Evolutionary conservation across 2,797 vertebrate species (phyloP).

Genomic region (Coregonus sp.): DNA sequence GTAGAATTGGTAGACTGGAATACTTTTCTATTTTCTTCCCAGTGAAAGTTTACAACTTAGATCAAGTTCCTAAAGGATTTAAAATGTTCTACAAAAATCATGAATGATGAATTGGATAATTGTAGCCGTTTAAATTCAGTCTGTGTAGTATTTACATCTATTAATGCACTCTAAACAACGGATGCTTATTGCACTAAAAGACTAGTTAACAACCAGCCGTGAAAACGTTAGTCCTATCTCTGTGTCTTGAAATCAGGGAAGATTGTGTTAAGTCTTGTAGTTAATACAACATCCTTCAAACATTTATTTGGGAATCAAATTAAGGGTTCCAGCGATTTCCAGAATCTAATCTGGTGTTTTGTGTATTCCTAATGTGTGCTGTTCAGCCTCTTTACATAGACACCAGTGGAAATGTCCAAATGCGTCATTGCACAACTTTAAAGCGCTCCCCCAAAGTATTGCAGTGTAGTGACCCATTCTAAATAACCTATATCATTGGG

Average conservation of each 20-base stretch:
- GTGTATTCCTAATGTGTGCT: constrained; percentile 78
- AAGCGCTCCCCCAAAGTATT: constrained; percentile 80
- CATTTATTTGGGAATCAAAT: constrained; percentile 76
- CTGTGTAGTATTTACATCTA: constrained; percentile 23
- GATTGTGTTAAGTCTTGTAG: constrained; percentile 78
- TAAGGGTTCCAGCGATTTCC: constrained; percentile 79
- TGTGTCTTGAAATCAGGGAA: constrained; percentile 58
- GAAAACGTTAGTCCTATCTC: constrained; percentile 52
- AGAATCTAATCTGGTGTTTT: constrained; percentile 77
- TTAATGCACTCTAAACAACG: constrained; percentile 41
- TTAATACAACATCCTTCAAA: constrained; percentile 66
- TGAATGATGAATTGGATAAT: constrained; percentile 30
- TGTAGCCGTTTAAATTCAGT: constrained; percentile 15
- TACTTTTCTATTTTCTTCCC: constrained; percentile 53
- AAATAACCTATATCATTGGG: constrained; percentile 83
- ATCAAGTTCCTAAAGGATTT: constrained; percentile 1
- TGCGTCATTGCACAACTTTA: constrained; percentile 84
- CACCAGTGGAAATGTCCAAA: constrained; percentile 78
- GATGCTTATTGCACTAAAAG: constrained; percentile 55
- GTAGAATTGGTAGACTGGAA: not conserved
- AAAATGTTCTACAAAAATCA: not conserved
- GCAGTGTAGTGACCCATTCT: constrained; percentile 89
- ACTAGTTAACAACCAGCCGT: constrained; percentile 66
- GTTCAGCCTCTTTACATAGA: constrained; percentile 58
- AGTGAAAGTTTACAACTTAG: not conserved